Evolutionary conservation across 2,113 vertebrate genomes (phyloP).

Genomic region (Hystrix cristata): DNA sequence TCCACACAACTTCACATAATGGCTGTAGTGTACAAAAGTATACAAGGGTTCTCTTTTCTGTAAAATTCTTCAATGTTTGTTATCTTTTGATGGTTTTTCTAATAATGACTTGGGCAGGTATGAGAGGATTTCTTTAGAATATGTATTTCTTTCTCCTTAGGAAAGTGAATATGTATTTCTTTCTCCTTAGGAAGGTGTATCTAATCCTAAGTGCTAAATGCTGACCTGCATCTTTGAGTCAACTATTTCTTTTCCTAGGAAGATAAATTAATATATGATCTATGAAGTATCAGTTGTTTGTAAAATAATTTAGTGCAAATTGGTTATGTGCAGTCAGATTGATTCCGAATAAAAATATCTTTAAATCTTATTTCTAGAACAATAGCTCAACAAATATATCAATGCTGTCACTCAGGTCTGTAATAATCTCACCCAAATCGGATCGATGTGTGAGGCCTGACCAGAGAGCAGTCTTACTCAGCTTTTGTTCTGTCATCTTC

Average conservation of each 20-base stretch:
- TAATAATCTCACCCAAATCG: background rate
- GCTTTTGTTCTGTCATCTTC: background rate
- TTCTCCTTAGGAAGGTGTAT: background rate
- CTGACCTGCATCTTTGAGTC: background rate
- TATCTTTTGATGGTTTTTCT: background rate
- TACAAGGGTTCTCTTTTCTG: background rate
- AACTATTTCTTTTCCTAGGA: background rate
- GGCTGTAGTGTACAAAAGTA: background rate
- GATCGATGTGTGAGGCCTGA: background rate
- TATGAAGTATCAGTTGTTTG: background rate
- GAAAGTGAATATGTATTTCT: background rate
- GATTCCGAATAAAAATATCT: background rate
- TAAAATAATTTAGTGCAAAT: background rate
- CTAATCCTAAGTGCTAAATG: background rate
- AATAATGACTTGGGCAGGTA: background rate
- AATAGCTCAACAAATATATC: background rate
- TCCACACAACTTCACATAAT: background rate
- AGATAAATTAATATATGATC: background rate
- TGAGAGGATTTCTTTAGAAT: background rate
- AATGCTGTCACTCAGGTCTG: background rate
- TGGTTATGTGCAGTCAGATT: background rate
- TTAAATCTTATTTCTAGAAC: background rate
- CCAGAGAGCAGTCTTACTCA: background rate
- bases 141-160: background rate
- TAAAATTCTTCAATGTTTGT: background rate